Conservation (phyloP, 1,140 invertebrate genomes). For the Drosophila nigrodunni region DNA sequence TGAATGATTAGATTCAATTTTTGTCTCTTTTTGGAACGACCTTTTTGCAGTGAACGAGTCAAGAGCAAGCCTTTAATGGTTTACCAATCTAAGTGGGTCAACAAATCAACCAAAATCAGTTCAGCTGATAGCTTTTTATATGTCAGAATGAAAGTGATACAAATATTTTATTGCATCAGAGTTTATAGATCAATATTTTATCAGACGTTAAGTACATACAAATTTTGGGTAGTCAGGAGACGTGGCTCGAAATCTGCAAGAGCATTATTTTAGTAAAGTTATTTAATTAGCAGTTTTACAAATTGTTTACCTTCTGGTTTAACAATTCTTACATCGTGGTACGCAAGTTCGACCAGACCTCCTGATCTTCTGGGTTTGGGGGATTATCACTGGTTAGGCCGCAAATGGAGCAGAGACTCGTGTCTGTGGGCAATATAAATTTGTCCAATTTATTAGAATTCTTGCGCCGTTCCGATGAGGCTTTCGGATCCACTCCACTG, state of each 20-base stretch:
- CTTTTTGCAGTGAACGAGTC: slow-evolving; percentile 4
- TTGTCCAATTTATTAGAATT: slow-evolving; percentile 1
- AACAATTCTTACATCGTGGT: not conserved
- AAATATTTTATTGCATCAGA: not conserved
- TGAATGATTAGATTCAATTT: slow-evolving; percentile 9
- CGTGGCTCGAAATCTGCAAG: not conserved
- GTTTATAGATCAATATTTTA: slow-evolving; percentile 2
- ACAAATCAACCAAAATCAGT: slow-evolving; percentile 8
- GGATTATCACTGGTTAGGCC: slow-evolving; percentile 3
- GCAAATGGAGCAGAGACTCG: slow-evolving; percentile 21
- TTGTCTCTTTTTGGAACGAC: slow-evolving; percentile 3
- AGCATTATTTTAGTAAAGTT: not conserved
- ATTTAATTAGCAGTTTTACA: not conserved
- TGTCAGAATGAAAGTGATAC: not conserved
- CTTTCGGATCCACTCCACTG: not conserved
- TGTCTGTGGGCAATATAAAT: not conserved
- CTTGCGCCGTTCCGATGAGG: not conserved
- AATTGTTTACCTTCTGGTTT: not conserved
- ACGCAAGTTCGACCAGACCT: not conserved
- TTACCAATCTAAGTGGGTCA: slow-evolving; percentile 49
- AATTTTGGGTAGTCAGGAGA: not conserved
- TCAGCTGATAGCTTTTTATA: slow-evolving; percentile 14
- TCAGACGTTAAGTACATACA: not conserved
- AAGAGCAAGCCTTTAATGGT: not conserved
- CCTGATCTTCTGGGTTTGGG: not conserved